A percentile compares a stretch with the other conserved stretches of the same genome.
phyloP scores from a whole-genome alignment of 1,140 invertebrate species.

The Microplitis demolitor region DNA sequence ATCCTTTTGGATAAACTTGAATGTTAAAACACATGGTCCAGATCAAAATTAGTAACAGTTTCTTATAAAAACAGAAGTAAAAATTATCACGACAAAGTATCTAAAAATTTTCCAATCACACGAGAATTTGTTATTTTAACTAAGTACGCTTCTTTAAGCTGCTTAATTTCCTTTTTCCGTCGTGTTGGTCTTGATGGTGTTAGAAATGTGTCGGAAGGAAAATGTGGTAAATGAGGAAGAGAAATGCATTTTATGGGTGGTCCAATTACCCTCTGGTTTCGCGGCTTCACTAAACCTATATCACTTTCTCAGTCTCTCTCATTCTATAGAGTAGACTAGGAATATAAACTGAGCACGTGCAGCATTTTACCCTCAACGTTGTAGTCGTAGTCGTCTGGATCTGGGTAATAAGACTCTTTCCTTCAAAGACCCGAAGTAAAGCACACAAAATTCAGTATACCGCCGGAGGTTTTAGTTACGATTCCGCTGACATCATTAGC shows the following conservation, averaged over 20 bases:
- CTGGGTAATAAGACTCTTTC: constrained; percentile 55
- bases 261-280: constrained; percentile 57
- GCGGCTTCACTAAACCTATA: constrained; percentile 35
- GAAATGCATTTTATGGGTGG: constrained; percentile 47
- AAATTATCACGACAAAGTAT: neutral
- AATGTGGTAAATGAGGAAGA: constrained; percentile 10
- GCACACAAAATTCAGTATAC: constrained; percentile 29
- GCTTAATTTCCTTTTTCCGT: neutral
- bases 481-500: constrained; percentile 61
- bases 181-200: neutral
- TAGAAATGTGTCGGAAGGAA: constrained; percentile 27
- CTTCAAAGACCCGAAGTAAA: constrained; percentile 37
- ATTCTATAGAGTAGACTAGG: neutral
- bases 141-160: no score
- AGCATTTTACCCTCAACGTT: constrained; percentile 22
- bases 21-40: no score
- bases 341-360: constrained; percentile 26
- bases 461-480: constrained; percentile 54
- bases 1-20: no score
- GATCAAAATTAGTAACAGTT: no score
- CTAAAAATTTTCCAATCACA: neutral
- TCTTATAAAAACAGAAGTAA: no score
- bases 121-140: no score
- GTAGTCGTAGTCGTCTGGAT: neutral
- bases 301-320: no score